Conservation (phyloP, 2,888 invertebrate species). For the Oligia latruncula region DNA sequence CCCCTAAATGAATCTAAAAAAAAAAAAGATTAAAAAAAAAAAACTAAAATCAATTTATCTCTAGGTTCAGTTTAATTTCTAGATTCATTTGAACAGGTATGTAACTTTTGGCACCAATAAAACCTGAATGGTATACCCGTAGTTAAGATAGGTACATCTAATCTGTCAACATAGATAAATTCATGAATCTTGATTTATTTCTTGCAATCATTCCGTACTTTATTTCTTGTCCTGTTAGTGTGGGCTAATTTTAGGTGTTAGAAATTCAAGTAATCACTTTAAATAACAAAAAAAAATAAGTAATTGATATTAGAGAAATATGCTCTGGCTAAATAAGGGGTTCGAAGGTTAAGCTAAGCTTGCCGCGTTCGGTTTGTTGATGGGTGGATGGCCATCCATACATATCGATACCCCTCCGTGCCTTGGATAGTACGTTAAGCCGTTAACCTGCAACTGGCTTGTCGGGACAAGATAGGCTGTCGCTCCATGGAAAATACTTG, state of each 20-base stretch:
- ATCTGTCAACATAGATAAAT: neutral
- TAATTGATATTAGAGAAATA: too few relatives aligned
- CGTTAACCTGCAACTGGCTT: neutral
- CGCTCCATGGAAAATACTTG: neutral
- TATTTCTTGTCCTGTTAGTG: neutral
- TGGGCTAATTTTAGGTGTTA: neutral
- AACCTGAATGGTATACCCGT: neutral
- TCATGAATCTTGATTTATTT: neutral
- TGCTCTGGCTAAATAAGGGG: too few relatives aligned
- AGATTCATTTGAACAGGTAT: neutral
- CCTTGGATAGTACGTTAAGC: too few relatives aligned
- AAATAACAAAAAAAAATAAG: too few relatives aligned
- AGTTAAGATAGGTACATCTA: too few relatives aligned
- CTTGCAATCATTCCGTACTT: neutral
- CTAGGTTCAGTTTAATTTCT: neutral
- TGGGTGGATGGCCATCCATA: neutral
- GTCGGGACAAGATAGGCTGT: neutral
- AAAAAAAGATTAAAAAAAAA: too few relatives aligned
- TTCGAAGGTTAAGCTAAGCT: too few relatives aligned
- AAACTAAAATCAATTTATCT: neutral
- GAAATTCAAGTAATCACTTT: neutral
- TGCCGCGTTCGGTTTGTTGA: too few relatives aligned
- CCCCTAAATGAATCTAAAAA: too few relatives aligned
- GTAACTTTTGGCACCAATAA: neutral
- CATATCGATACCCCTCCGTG: too few relatives aligned